A percentile compares a stretch with the other conserved stretches of the same genome.
Evolutionary conservation across 2,797 vertebrate genomes (phyloP).

Genomic region (Trichosurus vulpecula): DNA sequence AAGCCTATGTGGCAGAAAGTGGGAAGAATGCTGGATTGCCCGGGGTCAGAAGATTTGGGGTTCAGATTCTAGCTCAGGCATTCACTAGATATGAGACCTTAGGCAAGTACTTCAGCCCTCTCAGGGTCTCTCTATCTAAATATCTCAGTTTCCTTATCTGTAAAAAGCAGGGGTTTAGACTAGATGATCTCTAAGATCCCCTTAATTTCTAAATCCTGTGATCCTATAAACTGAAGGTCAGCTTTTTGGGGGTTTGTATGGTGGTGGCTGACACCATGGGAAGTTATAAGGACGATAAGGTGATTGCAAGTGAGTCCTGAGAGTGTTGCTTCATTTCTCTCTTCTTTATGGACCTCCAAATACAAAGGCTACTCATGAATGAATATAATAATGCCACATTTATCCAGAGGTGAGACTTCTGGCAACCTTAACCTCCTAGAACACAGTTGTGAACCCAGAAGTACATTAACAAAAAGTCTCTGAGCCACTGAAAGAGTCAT

Average conservation of each 20-base stretch:
- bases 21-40: neutral
- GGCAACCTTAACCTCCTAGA: neutral
- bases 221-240: neutral
- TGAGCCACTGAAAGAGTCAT: neutral
- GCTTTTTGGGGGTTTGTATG: neutral
- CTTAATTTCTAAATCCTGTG: neutral
- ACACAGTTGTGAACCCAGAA: neutral
- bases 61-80: neutral
- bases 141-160: neutral
- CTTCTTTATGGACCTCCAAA: neutral
- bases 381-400: no score
- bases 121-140: neutral
- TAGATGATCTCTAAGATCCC: neutral
- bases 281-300: neutral
- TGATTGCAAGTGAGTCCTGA: neutral
- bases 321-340: neutral
- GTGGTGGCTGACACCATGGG: neutral
- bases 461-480: neutral
- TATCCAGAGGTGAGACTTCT: neutral
- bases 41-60: neutral
- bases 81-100: neutral
- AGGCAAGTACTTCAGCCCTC: neutral
- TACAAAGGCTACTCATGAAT: no score
- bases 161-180: neutral
- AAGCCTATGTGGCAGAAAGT: neutral